phyloP scores from a whole-genome alignment of 2,888 invertebrate species.

The Conus canariensis region DNA sequence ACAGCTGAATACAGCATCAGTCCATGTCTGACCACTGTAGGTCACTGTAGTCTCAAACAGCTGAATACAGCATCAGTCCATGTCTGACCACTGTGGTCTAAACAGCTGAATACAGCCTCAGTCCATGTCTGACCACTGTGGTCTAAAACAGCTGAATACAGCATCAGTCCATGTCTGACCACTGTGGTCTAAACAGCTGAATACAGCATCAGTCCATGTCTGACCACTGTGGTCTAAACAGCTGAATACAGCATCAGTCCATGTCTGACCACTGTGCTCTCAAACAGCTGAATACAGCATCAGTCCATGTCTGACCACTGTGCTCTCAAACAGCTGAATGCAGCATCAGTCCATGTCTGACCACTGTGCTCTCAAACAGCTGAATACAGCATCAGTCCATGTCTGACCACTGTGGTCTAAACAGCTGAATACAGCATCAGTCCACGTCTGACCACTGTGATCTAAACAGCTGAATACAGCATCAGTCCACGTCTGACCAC shows the following conservation, averaged over 20 bases:
- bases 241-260: constrained; percentile 78
- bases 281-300: constrained; percentile 77
- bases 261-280: constrained; percentile 75
- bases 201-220: constrained; percentile 66
- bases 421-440: too few species aligned
- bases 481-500: too few species aligned
- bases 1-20: constrained; percentile 74
- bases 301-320: constrained; percentile 77
- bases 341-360: too few species aligned
- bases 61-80: constrained; percentile 74
- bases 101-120: constrained; percentile 74
- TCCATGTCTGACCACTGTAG: constrained; percentile 76
- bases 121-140: constrained; percentile 74
- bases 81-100: too few species aligned
- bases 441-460: too few species aligned
- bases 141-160: constrained; percentile 79
- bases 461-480: too few species aligned
- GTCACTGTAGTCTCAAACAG: constrained; percentile 79
- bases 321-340: constrained; percentile 79
- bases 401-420: too few species aligned
- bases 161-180: constrained; percentile 71
- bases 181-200: constrained; percentile 80
- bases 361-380: too few species aligned
- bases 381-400: too few species aligned
- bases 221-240: too few species aligned